Base-by-base conservation (phyloP, 2,113 vertebrate species). In the Solea solea region DNA sequence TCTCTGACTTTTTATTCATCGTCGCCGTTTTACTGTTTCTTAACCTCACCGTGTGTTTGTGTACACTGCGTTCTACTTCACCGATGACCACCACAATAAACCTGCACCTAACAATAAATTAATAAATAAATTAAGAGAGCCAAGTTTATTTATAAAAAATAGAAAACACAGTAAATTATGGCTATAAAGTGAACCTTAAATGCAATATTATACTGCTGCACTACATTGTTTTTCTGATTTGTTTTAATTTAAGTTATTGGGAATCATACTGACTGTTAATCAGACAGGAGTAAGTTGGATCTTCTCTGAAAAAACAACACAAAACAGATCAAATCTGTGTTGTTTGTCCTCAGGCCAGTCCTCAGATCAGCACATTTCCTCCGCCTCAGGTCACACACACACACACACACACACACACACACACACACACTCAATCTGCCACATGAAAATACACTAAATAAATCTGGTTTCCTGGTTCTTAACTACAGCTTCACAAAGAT, bases 371-470 rank as follows among this genome's bases (percentile, higher is more conserved):
- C 61, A 60, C 69, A 81, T 71, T 72, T 64, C 79, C 55, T 56
- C 60, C 39, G 53, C 62, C 56, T 80, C 59, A 28, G 42, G 55
- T 50, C 72, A 13, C 55, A n/a, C 39, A 13, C 46, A 52, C 63
- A 52, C 63, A 21, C 21, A 21, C 21, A 21, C 21, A 21, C 21
- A 21, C 21, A 21, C 21, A 21, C 21, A 21, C 21, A 21, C 21
- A 21, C 21, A 21, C 21, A 21, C 21, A 21, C 34, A 34, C 34
- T 34, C 34, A 34, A 34, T 89, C 73, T 82, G 88, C 60, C 78
- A 93, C 94, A 95, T 94, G 93, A 94, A 90, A 91, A 92, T 88
- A 68, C 60, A 89, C 93, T 93, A 95, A 96, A 95, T 93, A 95
- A 96, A 95, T 95, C 95, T 95, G 93, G 90, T 14, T 62, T 69